Conservation (phyloP, 1,140 invertebrate species). For the Galleria mellonella region DNA sequence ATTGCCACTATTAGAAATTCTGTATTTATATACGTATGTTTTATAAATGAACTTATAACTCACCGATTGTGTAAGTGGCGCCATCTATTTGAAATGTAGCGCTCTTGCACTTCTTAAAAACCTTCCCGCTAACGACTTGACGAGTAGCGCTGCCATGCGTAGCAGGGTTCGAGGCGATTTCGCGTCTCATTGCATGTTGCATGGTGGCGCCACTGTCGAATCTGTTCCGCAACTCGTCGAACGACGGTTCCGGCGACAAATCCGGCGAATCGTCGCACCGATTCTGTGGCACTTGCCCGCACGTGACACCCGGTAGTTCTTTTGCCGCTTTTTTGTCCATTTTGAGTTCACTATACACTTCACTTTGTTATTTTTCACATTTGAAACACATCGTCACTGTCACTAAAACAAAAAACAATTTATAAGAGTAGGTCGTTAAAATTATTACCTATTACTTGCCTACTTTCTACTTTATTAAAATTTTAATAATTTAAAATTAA, state of each 20-base stretch:
- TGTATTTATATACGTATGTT: too few relatives aligned
- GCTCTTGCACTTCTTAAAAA: conserved; percentile 86
- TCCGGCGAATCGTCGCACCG: conserved; percentile 38
- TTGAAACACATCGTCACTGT: conserved; percentile 20
- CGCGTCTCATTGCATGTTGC: conserved; percentile 25
- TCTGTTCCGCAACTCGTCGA: conserved; percentile 56
- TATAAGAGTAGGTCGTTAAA: too few relatives aligned
- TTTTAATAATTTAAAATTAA: too few relatives aligned
- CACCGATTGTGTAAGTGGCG: conserved; percentile 86
- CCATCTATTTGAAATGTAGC: conserved; percentile 87
- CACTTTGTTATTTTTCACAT: conserved; percentile 17
- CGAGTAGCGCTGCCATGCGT: conserved; percentile 70
- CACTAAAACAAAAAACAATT: too few relatives aligned
- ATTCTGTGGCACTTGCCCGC: conserved; percentile 47
- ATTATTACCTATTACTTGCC: too few relatives aligned
- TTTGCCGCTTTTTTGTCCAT: conserved; percentile 59
- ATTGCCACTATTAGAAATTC: too few relatives aligned
- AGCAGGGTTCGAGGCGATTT: conserved; percentile 55
- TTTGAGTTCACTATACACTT: conserved; percentile 29
- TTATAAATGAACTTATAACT: conserved; percentile 39
- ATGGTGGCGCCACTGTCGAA: conserved; percentile 58
- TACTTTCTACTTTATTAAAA: too few relatives aligned
- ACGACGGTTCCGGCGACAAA: conserved; percentile 42
- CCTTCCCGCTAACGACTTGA: conserved; percentile 72
- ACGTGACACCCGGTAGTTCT: conserved; percentile 28